Evolutionary conservation across 2,113 vertebrate genomes (phyloP).

Genomic region (Sylvia atricapilla): DNA sequence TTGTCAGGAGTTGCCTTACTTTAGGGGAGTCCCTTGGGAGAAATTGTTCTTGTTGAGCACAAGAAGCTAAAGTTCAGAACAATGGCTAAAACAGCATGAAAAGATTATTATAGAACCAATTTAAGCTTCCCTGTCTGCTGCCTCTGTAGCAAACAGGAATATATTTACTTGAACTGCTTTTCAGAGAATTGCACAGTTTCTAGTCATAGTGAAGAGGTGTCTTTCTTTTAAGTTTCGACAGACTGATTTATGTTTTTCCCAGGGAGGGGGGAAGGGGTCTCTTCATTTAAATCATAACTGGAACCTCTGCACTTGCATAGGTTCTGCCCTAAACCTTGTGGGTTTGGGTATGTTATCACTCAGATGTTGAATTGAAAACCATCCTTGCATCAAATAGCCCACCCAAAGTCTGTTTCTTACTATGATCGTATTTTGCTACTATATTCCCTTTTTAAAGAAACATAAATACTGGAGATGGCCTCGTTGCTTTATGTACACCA

Average conservation of each 20-base stretch:
- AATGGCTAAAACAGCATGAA: neutral
- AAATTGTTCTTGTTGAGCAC: neutral
- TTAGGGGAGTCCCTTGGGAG: neutral
- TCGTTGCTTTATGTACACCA: slow-evolving; percentile 21
- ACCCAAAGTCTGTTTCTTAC: slow-evolving; percentile 27
- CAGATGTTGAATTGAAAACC: slow-evolving; percentile 15
- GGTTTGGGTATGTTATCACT: neutral
- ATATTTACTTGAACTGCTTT: slow-evolving; percentile 34
- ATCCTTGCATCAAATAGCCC: slow-evolving; percentile 51
- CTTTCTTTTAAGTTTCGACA: neutral
- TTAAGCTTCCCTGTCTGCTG: slow-evolving; percentile 32
- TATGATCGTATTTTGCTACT: slow-evolving; percentile 33
- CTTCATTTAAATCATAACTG: neutral
- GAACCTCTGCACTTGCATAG: neutral
- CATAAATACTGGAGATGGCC: neutral
- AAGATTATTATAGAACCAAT: neutral
- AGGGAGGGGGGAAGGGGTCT: neutral
- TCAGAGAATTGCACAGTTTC: slow-evolving; percentile 47
- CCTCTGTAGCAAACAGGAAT: neutral
- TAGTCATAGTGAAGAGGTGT: neutral
- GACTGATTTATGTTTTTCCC: neutral
- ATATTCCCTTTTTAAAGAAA: neutral
- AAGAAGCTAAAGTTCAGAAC: neutral
- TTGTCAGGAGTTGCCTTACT: slow-evolving; percentile 36
- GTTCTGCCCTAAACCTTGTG: neutral